A percentile compares a stretch with the other conserved stretches of the same genome.
These are phyloP conservation scores for Chloroceryle inda DNA, from an alignment of 2,797 vertebrate genomes.

Conservation along the genomic window DNA sequence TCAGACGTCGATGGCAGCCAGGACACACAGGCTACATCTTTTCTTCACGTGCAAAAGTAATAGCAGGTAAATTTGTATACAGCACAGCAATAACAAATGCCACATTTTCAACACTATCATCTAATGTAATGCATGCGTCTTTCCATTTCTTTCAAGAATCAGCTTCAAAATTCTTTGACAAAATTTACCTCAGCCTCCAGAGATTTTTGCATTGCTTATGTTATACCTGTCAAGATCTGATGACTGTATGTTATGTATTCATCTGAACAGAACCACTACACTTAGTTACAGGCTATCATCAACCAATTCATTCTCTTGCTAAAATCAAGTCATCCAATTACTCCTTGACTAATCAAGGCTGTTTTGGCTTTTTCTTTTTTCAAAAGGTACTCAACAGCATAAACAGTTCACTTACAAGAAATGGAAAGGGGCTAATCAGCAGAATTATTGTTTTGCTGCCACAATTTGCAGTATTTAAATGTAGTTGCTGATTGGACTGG, in stretches of 20 bases:
- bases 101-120: constrained; percentile 10
- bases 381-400: constrained; percentile 99
- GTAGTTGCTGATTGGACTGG: constrained; percentile 99
- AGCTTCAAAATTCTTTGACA: constrained; percentile 73
- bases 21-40: background rate
- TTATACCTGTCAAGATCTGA: constrained; percentile 88
- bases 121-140: constrained; percentile 57
- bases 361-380: constrained; percentile 99
- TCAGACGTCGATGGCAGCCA: background rate
- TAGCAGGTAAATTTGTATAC: constrained; percentile 52
- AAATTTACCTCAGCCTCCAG: constrained; percentile 73
- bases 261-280: constrained; percentile 91
- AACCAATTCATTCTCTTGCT: constrained; percentile 95
- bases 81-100: background rate
- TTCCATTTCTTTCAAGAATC: constrained; percentile 68
- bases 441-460: constrained; percentile 99
- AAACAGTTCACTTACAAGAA: constrained; percentile 99
- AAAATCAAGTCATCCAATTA: constrained; percentile 99
- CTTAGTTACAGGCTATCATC: constrained; percentile 96
- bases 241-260: constrained; percentile 89
- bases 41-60: constrained; percentile 2
- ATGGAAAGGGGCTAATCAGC: constrained; percentile 99
- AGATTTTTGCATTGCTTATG: constrained; percentile 81
- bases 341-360: constrained; percentile 99
- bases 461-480: constrained; percentile 99